Conservation (phyloP, 2,113 vertebrate genomes). For the Dipodomys merriami region DNA sequence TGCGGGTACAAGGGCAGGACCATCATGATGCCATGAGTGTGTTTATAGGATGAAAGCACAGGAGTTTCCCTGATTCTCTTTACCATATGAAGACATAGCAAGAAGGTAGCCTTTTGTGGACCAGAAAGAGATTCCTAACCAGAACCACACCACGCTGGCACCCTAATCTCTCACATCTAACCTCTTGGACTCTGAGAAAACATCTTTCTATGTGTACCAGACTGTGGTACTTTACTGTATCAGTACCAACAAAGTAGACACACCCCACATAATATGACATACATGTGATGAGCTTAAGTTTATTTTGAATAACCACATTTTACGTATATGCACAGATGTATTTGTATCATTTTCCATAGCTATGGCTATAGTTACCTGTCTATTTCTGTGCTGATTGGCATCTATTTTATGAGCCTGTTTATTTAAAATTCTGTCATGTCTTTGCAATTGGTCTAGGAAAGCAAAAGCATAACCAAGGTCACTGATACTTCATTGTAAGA, state of each 20-base stretch:
- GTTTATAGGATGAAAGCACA: not conserved
- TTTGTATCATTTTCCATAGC: not conserved
- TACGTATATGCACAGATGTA: not conserved
- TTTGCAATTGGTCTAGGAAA: not conserved
- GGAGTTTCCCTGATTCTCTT: not conserved
- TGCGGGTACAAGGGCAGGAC: not conserved
- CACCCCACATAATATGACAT: not conserved
- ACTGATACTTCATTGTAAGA: conserved; percentile 51
- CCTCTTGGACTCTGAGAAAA: not conserved
- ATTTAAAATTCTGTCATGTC: not conserved
- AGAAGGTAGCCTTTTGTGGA: not conserved
- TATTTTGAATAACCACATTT: not conserved
- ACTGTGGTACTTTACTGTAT: not conserved
- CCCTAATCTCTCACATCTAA: not conserved
- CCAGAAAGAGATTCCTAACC: not conserved
- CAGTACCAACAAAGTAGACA: not conserved
- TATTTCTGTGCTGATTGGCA: not conserved
- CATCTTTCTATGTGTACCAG: not conserved
- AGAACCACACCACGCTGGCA: not conserved
- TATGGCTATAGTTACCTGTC: not conserved
- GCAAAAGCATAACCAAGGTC: not conserved
- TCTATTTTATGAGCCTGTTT: conserved; percentile 44
- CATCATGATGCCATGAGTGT: not conserved
- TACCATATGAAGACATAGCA: not conserved
- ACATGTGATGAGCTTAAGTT: not conserved